A percentile compares a stretch with the other conserved stretches of the same genome.
Conservation (phyloP, 37 sponge, comb jelly and placozoan genomes). For the Spongilla lacustris region DNA sequence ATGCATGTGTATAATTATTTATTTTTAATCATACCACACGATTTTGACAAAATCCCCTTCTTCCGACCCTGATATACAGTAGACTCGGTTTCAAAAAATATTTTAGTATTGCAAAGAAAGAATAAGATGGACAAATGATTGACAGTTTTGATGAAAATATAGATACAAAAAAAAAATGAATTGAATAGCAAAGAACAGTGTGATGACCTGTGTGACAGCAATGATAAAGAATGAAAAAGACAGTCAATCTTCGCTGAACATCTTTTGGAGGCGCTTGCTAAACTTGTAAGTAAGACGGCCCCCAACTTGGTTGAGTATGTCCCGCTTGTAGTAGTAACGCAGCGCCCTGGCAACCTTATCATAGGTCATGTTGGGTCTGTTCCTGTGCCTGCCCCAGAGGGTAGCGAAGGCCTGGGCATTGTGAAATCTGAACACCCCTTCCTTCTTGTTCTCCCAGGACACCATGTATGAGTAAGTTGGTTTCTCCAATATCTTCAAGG, state of each 20-base stretch:
- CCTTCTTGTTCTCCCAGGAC: constrained; percentile 79
- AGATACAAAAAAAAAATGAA: not conserved
- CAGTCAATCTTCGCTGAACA: constrained; percentile 30
- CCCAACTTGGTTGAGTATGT: constrained; percentile 80
- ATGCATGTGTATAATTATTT: too few species aligned
- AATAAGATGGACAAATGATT: not conserved
- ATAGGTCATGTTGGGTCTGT: constrained; percentile 75
- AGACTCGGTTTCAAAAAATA: too few species aligned
- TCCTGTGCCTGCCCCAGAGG: constrained; percentile 84
- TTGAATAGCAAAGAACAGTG: not conserved
- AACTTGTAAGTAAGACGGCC: constrained; percentile 78
- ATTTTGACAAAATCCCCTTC: too few species aligned
- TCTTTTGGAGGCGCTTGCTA: constrained; percentile 53
- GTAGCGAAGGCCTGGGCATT: constrained; percentile 79
- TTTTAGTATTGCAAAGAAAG: too few species aligned
- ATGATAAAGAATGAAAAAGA: not conserved
- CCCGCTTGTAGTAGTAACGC: constrained; percentile 78
- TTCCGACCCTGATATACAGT: too few species aligned
- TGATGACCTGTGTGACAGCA: not conserved
- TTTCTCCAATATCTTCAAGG: constrained; percentile 68
- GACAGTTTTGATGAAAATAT: too few species aligned
- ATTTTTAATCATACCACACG: too few species aligned
- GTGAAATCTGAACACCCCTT: constrained; percentile 81
- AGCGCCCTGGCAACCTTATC: constrained; percentile 83
- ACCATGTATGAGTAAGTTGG: constrained; percentile 76